These are phyloP conservation scores for Panopea generosa DNA, from an alignment of 2,888 invertebrate genomes.

Conservation along the genomic window DNA sequence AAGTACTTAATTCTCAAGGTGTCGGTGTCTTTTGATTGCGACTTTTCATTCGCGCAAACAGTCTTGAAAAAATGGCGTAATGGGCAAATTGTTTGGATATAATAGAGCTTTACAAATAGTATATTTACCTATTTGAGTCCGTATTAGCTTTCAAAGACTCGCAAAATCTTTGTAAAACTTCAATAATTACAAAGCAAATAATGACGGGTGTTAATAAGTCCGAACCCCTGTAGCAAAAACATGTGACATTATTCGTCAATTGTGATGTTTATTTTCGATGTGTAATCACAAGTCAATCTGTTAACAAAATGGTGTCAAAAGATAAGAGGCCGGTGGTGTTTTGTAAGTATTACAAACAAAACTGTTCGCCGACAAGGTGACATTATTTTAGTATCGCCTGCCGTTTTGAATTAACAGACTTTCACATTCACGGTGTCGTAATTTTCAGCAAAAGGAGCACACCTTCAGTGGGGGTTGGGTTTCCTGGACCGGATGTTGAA, in stretches of 20 bases:
- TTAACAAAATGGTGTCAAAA: conserved; percentile 49
- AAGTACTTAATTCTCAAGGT: no score
- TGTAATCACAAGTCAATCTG: conserved; percentile 43
- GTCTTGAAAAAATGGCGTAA: conserved; percentile 15
- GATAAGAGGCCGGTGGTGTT: conserved; percentile 35
- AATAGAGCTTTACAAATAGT: conserved; percentile 26
- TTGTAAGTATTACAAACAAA: conserved; percentile 10
- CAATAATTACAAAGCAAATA: conserved; percentile 55
- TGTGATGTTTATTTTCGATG: conserved; percentile 45
- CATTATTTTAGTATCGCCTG: conserved; percentile 20
- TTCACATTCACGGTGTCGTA: background rate
- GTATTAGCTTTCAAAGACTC: conserved; percentile 45
- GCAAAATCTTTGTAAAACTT: conserved; percentile 45
- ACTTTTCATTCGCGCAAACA: no score
- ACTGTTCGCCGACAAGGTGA: conserved; percentile 13
- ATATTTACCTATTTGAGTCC: conserved; percentile 50
- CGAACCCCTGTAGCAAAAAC: conserved; percentile 48
- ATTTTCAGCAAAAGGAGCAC: background rate
- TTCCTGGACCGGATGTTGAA: conserved; percentile 6
- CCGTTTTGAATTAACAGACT: conserved; percentile 10
- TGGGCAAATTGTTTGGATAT: conserved; percentile 24
- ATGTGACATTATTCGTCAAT: conserved; percentile 49
- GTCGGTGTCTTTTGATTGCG: conserved; percentile 21
- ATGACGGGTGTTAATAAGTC: conserved; percentile 51
- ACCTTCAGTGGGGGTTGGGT: background rate